Evolutionary conservation across 2,888 invertebrate genomes (phyloP), one percentile per base, ranked within the genome.

Genomic region (Agrotis exclamationis): DNA sequence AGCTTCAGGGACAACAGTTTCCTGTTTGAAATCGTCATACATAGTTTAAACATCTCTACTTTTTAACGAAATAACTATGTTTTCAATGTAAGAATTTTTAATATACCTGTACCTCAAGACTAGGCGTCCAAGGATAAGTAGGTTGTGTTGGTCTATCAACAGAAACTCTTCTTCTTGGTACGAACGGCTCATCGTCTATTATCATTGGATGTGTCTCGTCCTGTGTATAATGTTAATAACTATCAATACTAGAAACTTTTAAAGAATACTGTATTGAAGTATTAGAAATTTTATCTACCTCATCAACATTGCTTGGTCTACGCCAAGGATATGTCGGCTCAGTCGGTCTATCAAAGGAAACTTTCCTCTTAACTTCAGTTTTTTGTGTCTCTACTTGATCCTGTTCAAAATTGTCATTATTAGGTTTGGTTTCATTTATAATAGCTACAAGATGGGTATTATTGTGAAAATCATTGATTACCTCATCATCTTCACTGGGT

Each of bases 141-240:
- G 86, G 80, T 72, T 86, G 71, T 16, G 79, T 63, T 48, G 86
- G 86, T 68, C 74, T 80, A 67, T 86, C 85, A 50, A 80, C 66
- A 57, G 84, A 83, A 5, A 79, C 76, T 54, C 65, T 74, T 28
- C 83, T 48, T 44, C 57, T 74, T 14, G 84, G 83, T 48, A 64
- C 44, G 18, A 63, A 56, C 44, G 82, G 82, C 3, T 58, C 66
- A 59, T 86, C 75, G 14, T 77, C 75, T 63, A 68, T 58, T 22
- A 16, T 59, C 76, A 84, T 82, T 51, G 72, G 50, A 11, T 53
- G 47, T 51, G 53, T 54, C n/a, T 78, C 66, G 9, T 79, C 80
- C 67, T 85, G 79, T 81, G 72, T 53, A 44, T 50, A 68, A 64
- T 1, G 13, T 33, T 44, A 44, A 33, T 24, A 20, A 39, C 13